Base-by-base conservation (phyloP, 2,113 vertebrate species). In the Dermatemys mawii region DNA sequence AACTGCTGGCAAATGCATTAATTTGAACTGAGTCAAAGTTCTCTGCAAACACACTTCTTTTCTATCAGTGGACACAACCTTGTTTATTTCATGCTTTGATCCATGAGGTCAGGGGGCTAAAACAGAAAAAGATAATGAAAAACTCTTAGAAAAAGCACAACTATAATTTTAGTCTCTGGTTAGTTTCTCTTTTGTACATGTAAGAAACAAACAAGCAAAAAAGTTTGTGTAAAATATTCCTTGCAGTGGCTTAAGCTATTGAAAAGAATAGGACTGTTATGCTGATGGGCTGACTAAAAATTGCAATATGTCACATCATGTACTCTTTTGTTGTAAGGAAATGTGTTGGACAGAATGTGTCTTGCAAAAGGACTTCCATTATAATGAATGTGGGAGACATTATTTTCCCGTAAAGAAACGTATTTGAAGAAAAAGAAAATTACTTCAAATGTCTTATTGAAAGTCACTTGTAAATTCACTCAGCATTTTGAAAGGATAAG, bases 351-450 rank as follows among this genome's bases (percentile, higher is more conserved):
- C 89, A 93, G 83, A 76, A 48, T 83, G 41, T 75, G 44, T 84
- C 57, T 87, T 93, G 11, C 67, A 75, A 95, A 78, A 94, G 54
- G 85, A n/a, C 67, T 87, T 89, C 55, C n/a, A 16, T 84, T 92
- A 49, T 87, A 89, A 86, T 93, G 78, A 86, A 94, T 91, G 89
- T 88, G 16, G 19, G n/a, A 90, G 75, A 96, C 86, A 90, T 94
- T 94, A 91, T 83, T 96, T 96, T 84, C 91, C 76, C 84, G 91
- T 79, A 91, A 91, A 93, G 54, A 84, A 95, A 38, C 83, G 91
- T 96, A 75, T 96, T 94, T 93, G 84, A 96, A 11, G 90, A 88
- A 88, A 94, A 92, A 87, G 73, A 83, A 85, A 79, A 67, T 93
- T 3, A 92, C 86, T 95, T 92, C 53, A 80, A 88, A 94, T 87